Evolutionary conservation across 2,113 vertebrate genomes (phyloP).

Genomic region (Nymphicus hollandicus): DNA sequence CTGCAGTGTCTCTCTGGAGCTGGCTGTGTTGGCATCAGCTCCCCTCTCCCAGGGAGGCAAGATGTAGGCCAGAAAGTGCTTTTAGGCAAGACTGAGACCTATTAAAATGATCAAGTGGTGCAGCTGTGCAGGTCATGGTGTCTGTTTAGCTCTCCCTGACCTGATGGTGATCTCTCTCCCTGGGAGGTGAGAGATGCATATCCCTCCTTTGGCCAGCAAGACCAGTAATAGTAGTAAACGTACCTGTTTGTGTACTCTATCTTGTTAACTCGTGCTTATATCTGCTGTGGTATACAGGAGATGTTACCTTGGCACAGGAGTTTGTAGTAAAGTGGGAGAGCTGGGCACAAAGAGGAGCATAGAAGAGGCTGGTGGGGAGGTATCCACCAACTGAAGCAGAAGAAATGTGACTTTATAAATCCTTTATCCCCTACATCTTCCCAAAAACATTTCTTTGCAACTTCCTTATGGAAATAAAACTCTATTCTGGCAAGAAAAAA

Average conservation of each 20-base stretch:
- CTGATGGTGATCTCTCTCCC: neutral
- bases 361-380: neutral
- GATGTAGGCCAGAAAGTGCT: neutral
- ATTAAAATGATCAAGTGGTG: neutral
- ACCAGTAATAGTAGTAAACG: neutral
- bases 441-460: neutral
- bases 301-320: neutral
- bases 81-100: neutral
- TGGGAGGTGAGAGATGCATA: neutral
- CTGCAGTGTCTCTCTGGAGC: neutral
- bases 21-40: neutral
- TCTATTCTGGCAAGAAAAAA: neutral
- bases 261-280: neutral
- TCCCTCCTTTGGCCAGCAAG: neutral
- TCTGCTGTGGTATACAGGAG: neutral
- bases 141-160: neutral
- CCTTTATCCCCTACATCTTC: neutral
- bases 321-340: neutral
- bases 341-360: neutral
- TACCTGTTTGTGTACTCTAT: neutral
- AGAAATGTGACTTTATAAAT: slow-evolving; percentile 15
- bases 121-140: neutral
- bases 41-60: neutral
- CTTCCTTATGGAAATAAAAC: slow-evolving; percentile 31
- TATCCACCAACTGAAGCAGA: neutral